Conservation (phyloP, 2,113 vertebrate species). For the Zapornia atra region DNA sequence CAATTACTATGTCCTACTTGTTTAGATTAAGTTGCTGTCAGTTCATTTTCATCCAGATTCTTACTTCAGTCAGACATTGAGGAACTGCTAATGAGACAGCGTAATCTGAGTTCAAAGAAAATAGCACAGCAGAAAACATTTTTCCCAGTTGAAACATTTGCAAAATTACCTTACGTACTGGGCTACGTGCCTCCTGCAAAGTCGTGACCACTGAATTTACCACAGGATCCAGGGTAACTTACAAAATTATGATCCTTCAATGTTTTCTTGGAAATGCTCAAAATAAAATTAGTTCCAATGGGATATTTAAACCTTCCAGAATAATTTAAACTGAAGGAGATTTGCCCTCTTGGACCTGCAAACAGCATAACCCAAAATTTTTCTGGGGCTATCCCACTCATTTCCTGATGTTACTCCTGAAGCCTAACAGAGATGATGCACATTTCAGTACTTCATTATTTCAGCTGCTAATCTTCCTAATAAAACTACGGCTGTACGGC, state of each 20-base stretch:
- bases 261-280: not conserved
- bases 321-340: not conserved
- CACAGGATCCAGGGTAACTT: not conserved
- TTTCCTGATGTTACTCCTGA: not conserved
- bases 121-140: not conserved
- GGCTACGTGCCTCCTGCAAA: not conserved
- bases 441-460: not conserved
- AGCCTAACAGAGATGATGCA: not conserved
- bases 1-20: slow-evolving; percentile 61
- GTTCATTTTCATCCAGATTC: slow-evolving; percentile 61
- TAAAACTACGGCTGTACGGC: not conserved
- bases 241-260: not conserved
- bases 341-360: not conserved
- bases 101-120: slow-evolving; percentile 60
- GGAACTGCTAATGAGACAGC: slow-evolving; percentile 47
- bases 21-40: slow-evolving; percentile 66
- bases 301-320: not conserved
- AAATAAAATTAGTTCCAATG: not conserved
- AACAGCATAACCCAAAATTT: not conserved
- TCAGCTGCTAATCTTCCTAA: not conserved
- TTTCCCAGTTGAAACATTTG: slow-evolving; percentile 8
- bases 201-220: not conserved
- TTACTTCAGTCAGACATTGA: slow-evolving; percentile 37
- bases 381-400: not conserved
- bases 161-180: not conserved